Base-by-base conservation (phyloP, 92 coral and sea anemone genomes). In the Parazoanthus swiftii region DNA sequence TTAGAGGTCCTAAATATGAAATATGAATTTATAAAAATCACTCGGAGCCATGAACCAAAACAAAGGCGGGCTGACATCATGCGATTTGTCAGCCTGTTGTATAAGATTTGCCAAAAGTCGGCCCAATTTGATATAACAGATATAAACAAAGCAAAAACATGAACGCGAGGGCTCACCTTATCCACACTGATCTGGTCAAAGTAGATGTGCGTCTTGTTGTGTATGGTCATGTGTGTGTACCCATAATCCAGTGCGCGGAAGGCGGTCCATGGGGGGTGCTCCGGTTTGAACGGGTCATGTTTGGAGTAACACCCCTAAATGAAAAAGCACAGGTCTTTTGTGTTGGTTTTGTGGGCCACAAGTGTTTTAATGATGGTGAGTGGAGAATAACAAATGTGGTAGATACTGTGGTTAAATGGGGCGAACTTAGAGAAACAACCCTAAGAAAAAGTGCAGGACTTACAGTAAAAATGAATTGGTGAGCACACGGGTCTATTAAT, bases 121-220 rank as follows among this genome's bases (percentile, higher is more conserved):
- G 20, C 59, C 18, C 59, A 54, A 54, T 54, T 54, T 0, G 13
- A 54, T 2, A 54, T 13, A 48, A 48, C 11, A 48, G 6, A 2
- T 8, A 5, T 48, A 48, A 48, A 48, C 11, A 10, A 8, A 48
- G 4, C 42, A 39, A 39, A 4, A 46, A 46, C 51, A 46, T 18
- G 33, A 8, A 80, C 37, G 6, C 29, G 1, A 80, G 0, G 20
- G 35, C 1, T 65, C 84, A 96, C 99, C 99, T 90, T 76, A 56
- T 95, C 95, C 80, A 90, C 92, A 81, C 99, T 96, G 89, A 95
- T 92, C 86, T 96, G 99, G 29, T 96, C 98, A 91, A 95, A 18
- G 93, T 92, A 93, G 33, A 96, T 44, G 82, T 95, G 99, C 1
- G 99, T 93, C 65, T 76, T 72, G 90, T 96, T 95, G 92, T 90